Conservation (phyloP, 2,797 vertebrate genomes). For the Rhinella marina region DNA sequence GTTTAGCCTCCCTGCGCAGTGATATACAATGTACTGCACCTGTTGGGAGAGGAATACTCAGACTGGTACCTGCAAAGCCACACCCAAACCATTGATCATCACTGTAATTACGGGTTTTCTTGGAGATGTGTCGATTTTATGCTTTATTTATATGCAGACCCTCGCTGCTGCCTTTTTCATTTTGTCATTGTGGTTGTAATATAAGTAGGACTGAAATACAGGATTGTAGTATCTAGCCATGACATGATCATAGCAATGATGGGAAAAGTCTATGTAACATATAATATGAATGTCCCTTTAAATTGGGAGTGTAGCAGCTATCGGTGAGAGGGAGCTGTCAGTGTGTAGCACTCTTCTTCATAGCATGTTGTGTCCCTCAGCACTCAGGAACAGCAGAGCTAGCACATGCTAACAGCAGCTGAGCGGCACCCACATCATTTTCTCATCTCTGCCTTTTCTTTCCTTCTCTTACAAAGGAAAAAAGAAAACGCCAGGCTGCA, state of each 20-base stretch:
- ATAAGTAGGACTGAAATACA: background rate
- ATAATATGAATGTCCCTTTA: constrained; percentile 59
- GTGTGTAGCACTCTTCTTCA: constrained; percentile 64
- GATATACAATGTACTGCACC: background rate
- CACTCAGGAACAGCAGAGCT: constrained; percentile 66
- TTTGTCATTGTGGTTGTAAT: background rate
- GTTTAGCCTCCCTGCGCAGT: background rate
- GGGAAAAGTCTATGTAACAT: background rate
- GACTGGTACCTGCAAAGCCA: background rate
- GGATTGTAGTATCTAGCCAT: background rate
- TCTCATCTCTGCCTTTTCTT: constrained; percentile 64
- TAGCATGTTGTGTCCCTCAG: constrained; percentile 65
- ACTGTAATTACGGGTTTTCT: background rate
- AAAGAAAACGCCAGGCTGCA: constrained; percentile 94
- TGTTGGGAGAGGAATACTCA: background rate
- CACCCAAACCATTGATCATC: background rate
- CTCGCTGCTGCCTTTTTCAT: background rate
- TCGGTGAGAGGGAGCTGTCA: constrained; percentile 61
- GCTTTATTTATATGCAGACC: background rate
- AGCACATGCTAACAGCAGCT: constrained; percentile 67
- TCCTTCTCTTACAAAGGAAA: constrained; percentile 81
- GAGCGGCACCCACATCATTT: constrained; percentile 66
- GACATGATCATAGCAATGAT: background rate
- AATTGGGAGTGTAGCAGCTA: constrained; percentile 68
- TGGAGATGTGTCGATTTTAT: background rate